These are phyloP conservation scores for Psilanteris sp. DNA, from an alignment of 1,140 invertebrate genomes.

Conservation along the genomic window DNA sequence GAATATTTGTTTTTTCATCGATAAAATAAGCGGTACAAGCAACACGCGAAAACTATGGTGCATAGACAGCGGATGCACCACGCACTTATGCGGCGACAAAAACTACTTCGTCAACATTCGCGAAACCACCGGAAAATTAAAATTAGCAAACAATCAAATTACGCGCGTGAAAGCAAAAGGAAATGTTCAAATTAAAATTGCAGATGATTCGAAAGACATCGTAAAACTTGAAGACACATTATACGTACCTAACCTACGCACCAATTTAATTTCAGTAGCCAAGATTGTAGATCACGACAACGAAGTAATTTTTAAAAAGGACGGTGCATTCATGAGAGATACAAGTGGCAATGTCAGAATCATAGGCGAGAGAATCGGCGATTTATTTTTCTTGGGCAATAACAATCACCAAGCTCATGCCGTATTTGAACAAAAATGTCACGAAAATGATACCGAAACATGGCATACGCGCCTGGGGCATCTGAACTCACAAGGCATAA, in stretches of 20 bases:
- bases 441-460: neutral
- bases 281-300: neutral
- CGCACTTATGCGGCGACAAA: conserved; percentile 17
- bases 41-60: conserved; percentile 1
- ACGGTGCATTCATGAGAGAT: neutral
- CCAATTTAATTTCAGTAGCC: neutral
- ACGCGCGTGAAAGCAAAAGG: conserved; percentile 16
- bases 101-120: neutral
- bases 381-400: conserved; percentile 1
- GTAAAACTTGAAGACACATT: conserved; percentile 10
- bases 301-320: neutral
- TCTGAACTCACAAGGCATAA: conserved; percentile 8
- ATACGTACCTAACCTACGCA: neutral
- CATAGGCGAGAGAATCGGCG: neutral
- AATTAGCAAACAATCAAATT: conserved; percentile 6
- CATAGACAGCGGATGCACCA: conserved; percentile 24
- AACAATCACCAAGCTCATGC: neutral
- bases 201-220: too few species aligned
- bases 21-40: neutral
- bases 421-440: neutral
- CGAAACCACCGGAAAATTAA: neutral
- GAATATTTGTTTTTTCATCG: neutral
- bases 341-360: neutral
- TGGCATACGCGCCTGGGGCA: conserved; percentile 22
- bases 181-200: conserved; percentile 5